Conservation (phyloP, 2,113 vertebrate species). For the Cricetomys ansorgei region DNA sequence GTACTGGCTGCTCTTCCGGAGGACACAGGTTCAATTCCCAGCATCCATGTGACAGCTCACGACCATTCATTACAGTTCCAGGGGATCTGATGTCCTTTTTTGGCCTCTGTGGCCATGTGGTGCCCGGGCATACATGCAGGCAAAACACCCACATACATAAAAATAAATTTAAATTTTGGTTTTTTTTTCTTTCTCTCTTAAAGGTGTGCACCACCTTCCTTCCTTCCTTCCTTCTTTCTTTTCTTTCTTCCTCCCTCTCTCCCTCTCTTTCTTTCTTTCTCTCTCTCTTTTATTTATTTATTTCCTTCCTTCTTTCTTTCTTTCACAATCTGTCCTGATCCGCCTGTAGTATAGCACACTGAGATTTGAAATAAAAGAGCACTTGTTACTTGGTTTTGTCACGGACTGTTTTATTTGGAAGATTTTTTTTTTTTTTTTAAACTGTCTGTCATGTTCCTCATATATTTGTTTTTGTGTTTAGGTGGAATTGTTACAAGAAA, state of each 20-base stretch:
- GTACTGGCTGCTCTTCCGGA: background rate
- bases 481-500: slow-evolving; percentile 93
- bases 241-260: too few relatives aligned
- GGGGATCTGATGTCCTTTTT: background rate
- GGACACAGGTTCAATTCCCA: background rate
- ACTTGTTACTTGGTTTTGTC: background rate
- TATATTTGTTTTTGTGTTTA: slow-evolving; percentile 77
- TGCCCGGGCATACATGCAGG: background rate
- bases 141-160: background rate
- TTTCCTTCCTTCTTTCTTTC: too few relatives aligned
- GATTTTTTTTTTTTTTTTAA: background rate
- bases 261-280: too few relatives aligned
- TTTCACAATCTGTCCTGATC: background rate
- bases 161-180: background rate
- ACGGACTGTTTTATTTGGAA: background rate
- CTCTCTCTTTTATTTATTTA: too few relatives aligned
- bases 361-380: background rate
- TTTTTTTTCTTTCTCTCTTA: too few relatives aligned
- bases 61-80: background rate
- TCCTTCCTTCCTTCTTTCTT: background rate
- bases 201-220: too few relatives aligned
- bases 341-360: background rate
- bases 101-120: background rate
- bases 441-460: background rate
- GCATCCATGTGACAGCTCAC: background rate